Evolutionary conservation across 2,888 invertebrate genomes (phyloP), one percentile per base, ranked within the genome.

Genomic region (Epistrophe eligans): DNA sequence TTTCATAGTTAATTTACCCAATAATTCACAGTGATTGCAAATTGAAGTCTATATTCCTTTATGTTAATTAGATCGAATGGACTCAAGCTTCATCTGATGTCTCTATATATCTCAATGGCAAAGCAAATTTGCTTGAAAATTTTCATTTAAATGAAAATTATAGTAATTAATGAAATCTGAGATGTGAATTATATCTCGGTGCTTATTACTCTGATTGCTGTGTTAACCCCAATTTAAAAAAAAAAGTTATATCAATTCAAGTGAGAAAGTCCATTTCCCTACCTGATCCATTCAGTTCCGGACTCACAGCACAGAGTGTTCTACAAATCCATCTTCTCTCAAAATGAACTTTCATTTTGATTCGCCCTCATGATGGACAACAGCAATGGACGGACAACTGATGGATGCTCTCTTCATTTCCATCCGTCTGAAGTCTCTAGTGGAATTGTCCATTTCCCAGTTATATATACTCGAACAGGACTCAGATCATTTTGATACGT

Each of bases 211-310:
- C 45, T 19, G n/a, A 55, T 58, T 57, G 28, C 64, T 28, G 15
- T 67, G 64, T 72, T 77, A 66, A 77, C 77, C 66, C 77, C 82
- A 82, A 77, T 82, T 77, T 58, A 82, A 77, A 76, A 40, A 71
- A 57, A 64, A 77, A 76, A 40, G 9, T 19, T 58, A 32, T 67
- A 73, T 67, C 50, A 70, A 70, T 50, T 35, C 58, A 17, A 43
- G 6, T 32, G 45, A 45, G 45, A n/a, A 45, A n/a, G 35, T 64
- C 28, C 52, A 38, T 62, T 45, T 57, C 62, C 45, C 62, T 45
- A 40, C 15, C 24, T 43, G 19, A 19, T 19, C 19, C 19, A 60
- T 38, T 35, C n/a, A 1, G 32, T 9, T 48, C 17, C 17, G n/a
- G 5, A 35, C 35, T 35, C 24, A 24, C 24, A 24, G 24, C 6